Evolutionary conservation across 2,797 vertebrate genomes (phyloP).

Genomic region (Acanthurus leucopareius): DNA sequence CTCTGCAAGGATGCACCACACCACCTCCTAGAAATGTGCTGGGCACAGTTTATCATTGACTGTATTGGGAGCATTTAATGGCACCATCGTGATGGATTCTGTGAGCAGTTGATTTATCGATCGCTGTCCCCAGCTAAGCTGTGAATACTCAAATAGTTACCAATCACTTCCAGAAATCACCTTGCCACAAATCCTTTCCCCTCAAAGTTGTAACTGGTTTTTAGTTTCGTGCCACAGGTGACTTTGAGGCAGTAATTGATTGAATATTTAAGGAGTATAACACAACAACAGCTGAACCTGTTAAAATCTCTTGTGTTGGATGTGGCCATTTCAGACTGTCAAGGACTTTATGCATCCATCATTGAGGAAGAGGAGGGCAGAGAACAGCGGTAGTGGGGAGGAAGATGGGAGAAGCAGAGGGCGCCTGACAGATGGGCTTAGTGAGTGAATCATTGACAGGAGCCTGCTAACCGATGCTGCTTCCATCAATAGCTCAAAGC

Average conservation of each 20-base stretch:
- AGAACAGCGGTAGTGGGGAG: conserved; percentile 67
- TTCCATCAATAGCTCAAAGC: conserved; percentile 89
- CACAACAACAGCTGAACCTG: conserved; percentile 46
- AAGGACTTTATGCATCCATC: conserved; percentile 76
- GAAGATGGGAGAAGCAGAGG: conserved; percentile 76
- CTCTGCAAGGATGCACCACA: conserved; percentile 58
- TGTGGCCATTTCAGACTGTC: conserved; percentile 65
- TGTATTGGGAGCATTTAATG: conserved; percentile 77
- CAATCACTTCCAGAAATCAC: conserved; percentile 73
- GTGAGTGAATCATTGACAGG: conserved; percentile 90
- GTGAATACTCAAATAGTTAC: conserved; percentile 81
- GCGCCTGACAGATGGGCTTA: conserved; percentile 85
- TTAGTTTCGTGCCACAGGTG: conserved; percentile 52
- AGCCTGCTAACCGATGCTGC: conserved; percentile 86
- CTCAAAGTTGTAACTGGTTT: conserved; percentile 52
- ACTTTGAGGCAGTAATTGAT: conserved; percentile 60
- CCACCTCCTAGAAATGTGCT: conserved; percentile 49
- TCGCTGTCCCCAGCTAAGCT: conserved; percentile 71
- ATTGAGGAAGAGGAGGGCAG: conserved; percentile 80
- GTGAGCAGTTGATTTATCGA: conserved; percentile 78
- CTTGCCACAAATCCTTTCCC: conserved; percentile 30
- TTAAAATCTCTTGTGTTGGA: conserved; percentile 55
- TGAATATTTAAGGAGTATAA: conserved; percentile 47
- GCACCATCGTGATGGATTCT: conserved; percentile 80
- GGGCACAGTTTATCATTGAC: conserved; percentile 76